Conservation (phyloP, 2,888 invertebrate genomes). For the Parasteatoda lunata region DNA sequence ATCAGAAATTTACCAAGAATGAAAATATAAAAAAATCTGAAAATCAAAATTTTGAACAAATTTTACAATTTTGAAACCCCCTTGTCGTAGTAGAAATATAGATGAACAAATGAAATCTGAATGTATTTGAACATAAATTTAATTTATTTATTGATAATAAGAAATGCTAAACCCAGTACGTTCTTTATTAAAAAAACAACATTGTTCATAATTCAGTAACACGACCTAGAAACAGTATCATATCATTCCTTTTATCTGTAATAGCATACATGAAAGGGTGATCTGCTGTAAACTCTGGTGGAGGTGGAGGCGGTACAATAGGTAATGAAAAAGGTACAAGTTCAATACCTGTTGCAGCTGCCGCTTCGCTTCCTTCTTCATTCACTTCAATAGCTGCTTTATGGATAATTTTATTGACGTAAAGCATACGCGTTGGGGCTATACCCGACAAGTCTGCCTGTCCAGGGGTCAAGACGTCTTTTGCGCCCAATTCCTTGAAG, state of each 20-base stretch:
- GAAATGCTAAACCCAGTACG: too few species aligned
- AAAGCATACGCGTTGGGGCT: constrained; percentile 36
- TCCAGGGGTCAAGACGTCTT: constrained; percentile 51
- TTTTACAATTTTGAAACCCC: too few species aligned
- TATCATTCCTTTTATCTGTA: constrained; percentile 41
- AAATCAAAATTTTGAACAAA: too few species aligned
- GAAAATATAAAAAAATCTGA: too few species aligned
- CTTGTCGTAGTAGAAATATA: too few species aligned
- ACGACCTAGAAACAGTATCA: constrained; percentile 62
- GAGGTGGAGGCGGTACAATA: not conserved
- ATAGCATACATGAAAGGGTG: constrained; percentile 67
- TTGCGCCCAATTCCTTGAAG: constrained; percentile 50
- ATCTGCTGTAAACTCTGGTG: constrained; percentile 40
- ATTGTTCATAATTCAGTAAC: constrained; percentile 43
- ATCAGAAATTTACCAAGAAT: too few species aligned
- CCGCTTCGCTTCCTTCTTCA: constrained; percentile 69
- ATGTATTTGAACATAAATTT: too few species aligned
- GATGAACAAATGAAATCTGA: too few species aligned
- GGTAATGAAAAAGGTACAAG: not conserved
- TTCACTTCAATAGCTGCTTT: constrained; percentile 69
- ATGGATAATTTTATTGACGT: constrained; percentile 69
- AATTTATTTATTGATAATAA: too few species aligned
- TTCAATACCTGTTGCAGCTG: constrained; percentile 56
- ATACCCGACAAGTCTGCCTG: constrained; percentile 67
- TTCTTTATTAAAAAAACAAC: too few species aligned